These are phyloP conservation scores for Conus betulinus DNA, from an alignment of 1,140 invertebrate genomes.

Conservation along the genomic window DNA sequence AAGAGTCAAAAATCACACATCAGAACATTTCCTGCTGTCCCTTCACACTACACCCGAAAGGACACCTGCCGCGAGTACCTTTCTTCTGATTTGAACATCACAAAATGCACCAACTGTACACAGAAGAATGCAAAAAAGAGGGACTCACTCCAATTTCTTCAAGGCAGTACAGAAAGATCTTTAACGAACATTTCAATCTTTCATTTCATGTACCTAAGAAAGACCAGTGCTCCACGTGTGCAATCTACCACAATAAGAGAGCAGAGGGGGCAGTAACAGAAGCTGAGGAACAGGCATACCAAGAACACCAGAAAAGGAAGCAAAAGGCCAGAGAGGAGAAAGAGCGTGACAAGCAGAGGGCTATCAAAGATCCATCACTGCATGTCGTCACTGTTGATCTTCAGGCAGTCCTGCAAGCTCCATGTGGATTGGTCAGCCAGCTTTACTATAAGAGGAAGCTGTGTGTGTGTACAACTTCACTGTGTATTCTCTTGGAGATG, in stretches of 20 bases:
- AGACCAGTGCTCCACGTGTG: constrained; percentile 19
- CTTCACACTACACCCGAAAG: constrained; percentile 44
- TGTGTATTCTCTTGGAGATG: constrained; percentile 46
- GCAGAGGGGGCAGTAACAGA: background rate
- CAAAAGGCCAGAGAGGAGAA: constrained; percentile 29
- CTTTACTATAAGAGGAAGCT: constrained; percentile 63
- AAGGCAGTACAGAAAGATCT: constrained; percentile 38
- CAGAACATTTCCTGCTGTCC: constrained; percentile 29
- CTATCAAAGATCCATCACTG: background rate
- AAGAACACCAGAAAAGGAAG: constrained; percentile 35
- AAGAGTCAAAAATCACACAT: constrained; percentile 33
- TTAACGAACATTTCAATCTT: constrained; percentile 42
- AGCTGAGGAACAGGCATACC: background rate
- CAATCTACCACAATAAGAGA: background rate
- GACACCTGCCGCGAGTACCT: constrained; percentile 36
- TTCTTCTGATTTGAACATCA: constrained; percentile 11
- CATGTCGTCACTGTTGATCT: constrained; percentile 43
- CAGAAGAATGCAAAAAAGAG: constrained; percentile 29
- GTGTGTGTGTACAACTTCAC: constrained; percentile 56
- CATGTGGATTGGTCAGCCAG: constrained; percentile 47
- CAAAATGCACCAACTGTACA: constrained; percentile 39
- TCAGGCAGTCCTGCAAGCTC: constrained; percentile 46
- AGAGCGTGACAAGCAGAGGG: constrained; percentile 30
- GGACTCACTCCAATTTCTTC: background rate
- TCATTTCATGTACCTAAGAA: constrained; percentile 42